Evolutionary conservation across 2,113 vertebrate genomes (phyloP).

Genomic region (Hyperoodon ampullatus): DNA sequence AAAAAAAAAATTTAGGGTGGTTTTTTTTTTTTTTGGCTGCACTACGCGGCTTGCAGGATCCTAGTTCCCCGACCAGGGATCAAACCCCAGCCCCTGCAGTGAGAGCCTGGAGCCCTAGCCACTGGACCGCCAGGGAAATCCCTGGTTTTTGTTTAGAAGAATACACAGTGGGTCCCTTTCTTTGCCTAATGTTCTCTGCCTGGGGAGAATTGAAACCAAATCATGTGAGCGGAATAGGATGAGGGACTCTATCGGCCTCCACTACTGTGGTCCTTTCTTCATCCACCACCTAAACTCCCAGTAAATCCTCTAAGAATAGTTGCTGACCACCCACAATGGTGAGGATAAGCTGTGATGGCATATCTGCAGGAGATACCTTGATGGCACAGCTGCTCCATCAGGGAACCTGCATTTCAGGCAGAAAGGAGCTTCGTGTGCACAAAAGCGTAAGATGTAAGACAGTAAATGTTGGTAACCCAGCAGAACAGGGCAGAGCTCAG

Average conservation of each 20-base stretch:
- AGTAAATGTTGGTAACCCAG: not conserved
- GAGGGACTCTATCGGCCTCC: not conserved
- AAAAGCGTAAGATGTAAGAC: fast-evolving
- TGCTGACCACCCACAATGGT: too few species aligned
- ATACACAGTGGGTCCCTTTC: not conserved
- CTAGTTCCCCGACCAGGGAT: too few species aligned
- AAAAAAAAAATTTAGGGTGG: too few species aligned
- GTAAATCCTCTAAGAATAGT: not conserved
- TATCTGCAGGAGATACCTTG: not conserved
- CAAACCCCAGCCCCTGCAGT: too few species aligned
- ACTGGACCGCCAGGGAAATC: too few species aligned
- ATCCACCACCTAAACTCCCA: not conserved
- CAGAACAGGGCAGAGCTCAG: not conserved
- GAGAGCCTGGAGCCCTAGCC: too few species aligned
- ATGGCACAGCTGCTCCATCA: fast-evolving
- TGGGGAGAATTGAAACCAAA: not conserved
- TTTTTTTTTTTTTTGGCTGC: too few species aligned
- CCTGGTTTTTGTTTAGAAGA: too few species aligned
- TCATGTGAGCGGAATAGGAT: not conserved
- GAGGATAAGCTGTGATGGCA: not conserved
- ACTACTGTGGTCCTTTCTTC: not conserved
- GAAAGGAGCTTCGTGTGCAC: not conserved
- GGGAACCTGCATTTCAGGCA: not conserved
- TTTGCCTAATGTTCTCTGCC: not conserved
- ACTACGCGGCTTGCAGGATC: too few species aligned